phyloP scores from a whole-genome alignment of 1,140 invertebrate genomes.

The Diorhabda elongata region DNA sequence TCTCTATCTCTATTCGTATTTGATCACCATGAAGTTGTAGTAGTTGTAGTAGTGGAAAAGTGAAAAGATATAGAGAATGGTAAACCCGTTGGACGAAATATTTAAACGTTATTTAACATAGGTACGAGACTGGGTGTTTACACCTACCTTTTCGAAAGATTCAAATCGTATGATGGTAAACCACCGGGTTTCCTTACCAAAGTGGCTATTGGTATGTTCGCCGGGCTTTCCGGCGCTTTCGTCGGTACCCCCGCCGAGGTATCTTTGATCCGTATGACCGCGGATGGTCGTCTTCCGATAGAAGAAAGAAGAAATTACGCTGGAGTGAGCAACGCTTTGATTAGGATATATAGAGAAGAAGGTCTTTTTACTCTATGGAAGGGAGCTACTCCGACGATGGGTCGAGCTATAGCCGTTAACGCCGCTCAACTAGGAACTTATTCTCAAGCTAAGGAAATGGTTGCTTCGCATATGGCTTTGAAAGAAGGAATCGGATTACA shows the following conservation, averaged over 20 bases:
- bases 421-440: constrained; percentile 95
- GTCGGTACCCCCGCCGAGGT: constrained; percentile 88
- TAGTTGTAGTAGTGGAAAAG: no score
- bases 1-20: no score
- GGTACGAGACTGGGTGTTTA: constrained; percentile 95
- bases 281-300: constrained; percentile 85
- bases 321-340: constrained; percentile 87
- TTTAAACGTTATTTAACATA: no score
- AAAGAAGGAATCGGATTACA: constrained; percentile 6
- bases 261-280: constrained; percentile 91
- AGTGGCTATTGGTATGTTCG: constrained; percentile 72
- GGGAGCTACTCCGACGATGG: constrained; percentile 76
- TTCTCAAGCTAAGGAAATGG: constrained; percentile 65
- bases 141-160: constrained; percentile 86
- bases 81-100: no score
- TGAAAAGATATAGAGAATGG: no score
- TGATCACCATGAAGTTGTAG: no score
- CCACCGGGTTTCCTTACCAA: constrained; percentile 64
- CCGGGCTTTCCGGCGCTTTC: constrained; percentile 80
- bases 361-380: constrained; percentile 68
- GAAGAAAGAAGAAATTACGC: constrained; percentile 90
- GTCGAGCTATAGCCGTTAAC: constrained; percentile 93
- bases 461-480: constrained; percentile 12
- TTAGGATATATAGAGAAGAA: constrained; percentile 86
- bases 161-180: constrained; percentile 57